Conservation (phyloP, 2,113 vertebrate species). For the Camelus bactrianus region DNA sequence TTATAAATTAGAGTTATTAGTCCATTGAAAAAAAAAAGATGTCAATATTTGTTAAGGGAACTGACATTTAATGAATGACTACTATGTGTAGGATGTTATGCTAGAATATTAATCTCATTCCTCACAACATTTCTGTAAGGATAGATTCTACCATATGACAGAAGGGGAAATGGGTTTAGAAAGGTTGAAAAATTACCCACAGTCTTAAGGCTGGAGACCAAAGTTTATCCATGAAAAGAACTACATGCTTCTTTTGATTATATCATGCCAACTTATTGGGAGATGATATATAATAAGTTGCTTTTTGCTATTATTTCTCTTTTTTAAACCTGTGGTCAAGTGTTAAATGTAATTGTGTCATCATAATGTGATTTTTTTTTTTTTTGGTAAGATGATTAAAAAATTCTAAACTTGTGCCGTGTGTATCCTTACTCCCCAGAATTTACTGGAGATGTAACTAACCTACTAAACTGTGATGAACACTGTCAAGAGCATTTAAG, state of each 20-base stretch:
- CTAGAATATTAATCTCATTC: not conserved
- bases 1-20: conserved; percentile 24
- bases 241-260: not conserved
- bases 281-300: conserved; percentile 3
- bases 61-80: not conserved
- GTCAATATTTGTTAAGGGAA: not conserved
- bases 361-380: not conserved
- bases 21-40: not conserved
- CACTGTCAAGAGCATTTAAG: not conserved
- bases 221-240: not conserved
- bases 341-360: conserved; percentile 2
- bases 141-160: not conserved
- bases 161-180: not conserved
- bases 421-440: not conserved
- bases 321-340: conserved; percentile 28
- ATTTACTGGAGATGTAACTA: not conserved
- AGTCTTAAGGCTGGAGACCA: not conserved
- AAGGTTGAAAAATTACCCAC: not conserved
- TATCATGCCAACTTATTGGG: not conserved
- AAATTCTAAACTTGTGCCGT: not conserved
- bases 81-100: not conserved
- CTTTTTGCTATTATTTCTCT: conserved; percentile 25
- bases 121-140: not conserved
- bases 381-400: not conserved
- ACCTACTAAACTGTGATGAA: not conserved